Evolutionary conservation across 2,888 invertebrate species (phyloP).

Genomic region (Psococerastis gibbosa): DNA sequence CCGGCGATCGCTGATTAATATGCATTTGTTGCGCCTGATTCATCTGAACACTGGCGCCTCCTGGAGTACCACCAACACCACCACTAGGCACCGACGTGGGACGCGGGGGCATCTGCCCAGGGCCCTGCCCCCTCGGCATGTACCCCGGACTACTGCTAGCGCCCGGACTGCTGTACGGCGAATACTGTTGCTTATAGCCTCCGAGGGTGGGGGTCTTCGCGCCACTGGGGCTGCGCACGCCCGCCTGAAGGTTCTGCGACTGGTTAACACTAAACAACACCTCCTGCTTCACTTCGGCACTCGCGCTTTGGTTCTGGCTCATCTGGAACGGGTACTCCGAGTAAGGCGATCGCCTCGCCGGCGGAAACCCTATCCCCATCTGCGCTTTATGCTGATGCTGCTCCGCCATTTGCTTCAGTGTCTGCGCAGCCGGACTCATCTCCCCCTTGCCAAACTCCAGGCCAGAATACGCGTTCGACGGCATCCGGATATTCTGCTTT

Average conservation of each 20-base stretch:
- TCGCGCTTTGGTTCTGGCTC: slow-evolving; percentile 19
- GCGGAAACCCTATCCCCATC: slow-evolving; percentile 20
- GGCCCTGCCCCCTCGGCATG: slow-evolving; percentile 28
- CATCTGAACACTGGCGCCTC: slow-evolving; percentile 51
- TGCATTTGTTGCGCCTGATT: slow-evolving; percentile 77
- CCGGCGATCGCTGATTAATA: slow-evolving; percentile 48
- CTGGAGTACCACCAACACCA: too few relatives aligned
- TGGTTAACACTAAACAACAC: slow-evolving; percentile 17
- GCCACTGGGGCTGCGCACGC: slow-evolving; percentile 21
- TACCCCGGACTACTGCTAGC: slow-evolving; percentile 28
- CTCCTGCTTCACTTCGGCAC: slow-evolving; percentile 19
- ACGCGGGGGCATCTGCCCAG: slow-evolving; percentile 28
- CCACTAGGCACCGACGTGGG: slow-evolving; percentile 33
- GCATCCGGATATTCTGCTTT: slow-evolving; percentile 13
- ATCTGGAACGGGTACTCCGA: slow-evolving; percentile 39
- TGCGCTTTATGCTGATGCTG: slow-evolving; percentile 79
- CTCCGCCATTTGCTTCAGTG: slow-evolving; percentile 91
- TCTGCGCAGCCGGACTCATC: slow-evolving; percentile 83
- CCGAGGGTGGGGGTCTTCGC: slow-evolving; percentile 20
- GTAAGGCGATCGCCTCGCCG: slow-evolving; percentile 31
- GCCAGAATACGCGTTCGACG: slow-evolving; percentile 18
- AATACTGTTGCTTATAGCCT: slow-evolving; percentile 40
- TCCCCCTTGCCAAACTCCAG: slow-evolving; percentile 36
- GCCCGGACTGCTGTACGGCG: slow-evolving; percentile 45
- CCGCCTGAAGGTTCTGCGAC: slow-evolving; percentile 20